Evolutionary conservation across 2,888 invertebrate species (phyloP).

Genomic region (Brenthis ino): DNA sequence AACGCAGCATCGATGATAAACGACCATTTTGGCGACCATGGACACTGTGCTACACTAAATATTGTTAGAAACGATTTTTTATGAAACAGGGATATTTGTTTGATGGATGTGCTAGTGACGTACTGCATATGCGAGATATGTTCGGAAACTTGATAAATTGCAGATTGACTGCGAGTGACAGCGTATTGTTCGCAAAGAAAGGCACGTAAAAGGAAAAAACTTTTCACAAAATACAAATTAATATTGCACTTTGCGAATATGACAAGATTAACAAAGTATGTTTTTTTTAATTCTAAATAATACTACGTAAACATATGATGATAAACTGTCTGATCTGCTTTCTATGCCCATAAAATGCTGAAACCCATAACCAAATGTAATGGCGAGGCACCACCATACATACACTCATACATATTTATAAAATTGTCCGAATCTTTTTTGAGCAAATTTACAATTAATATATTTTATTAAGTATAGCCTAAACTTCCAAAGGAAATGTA

Average conservation of each 20-base stretch:
- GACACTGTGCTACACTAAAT: constrained; percentile 24
- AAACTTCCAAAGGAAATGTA: constrained; percentile 31
- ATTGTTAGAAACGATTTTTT: constrained; percentile 20
- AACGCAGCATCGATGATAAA: constrained; percentile 25
- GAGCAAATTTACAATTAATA: no score
- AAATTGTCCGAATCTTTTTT: no score
- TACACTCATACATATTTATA: no score
- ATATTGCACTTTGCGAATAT: no score
- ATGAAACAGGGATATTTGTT: constrained; percentile 14
- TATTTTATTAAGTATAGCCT: no score
- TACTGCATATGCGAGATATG: constrained; percentile 16
- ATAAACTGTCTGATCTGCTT: no score
- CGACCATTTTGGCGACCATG: constrained; percentile 27
- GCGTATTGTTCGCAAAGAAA: constrained; percentile 1
- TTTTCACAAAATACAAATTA: neutral
- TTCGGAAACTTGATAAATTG: constrained; percentile 21
- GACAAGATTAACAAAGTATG: no score
- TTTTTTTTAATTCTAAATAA: no score
- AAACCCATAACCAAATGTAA: no score
- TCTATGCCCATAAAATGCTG: no score
- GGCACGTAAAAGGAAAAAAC: neutral
- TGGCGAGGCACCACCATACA: no score
- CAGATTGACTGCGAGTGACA: constrained; percentile 16
- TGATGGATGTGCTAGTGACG: constrained; percentile 26
- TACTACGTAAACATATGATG: no score